A percentile compares a stretch with the other conserved stretches of the same genome.
These are phyloP conservation scores for Diadophis punctatus DNA, from an alignment of 2,113 vertebrate species.

Conservation along the genomic window DNA sequence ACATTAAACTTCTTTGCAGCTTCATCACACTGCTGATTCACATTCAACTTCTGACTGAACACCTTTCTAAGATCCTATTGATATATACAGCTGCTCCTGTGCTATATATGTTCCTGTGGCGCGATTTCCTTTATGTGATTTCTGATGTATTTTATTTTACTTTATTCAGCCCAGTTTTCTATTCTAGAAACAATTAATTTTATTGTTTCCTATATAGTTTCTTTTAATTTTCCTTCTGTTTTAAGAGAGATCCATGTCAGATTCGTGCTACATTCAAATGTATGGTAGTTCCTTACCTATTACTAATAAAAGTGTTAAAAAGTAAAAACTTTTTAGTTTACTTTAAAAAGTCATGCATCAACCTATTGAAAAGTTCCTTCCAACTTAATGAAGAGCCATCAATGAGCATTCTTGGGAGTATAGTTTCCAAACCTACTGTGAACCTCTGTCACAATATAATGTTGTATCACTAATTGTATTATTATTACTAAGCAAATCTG, in stretches of 20 bases:
- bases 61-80: neutral
- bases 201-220: neutral
- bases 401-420: neutral
- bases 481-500: neutral
- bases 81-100: neutral
- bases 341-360: neutral
- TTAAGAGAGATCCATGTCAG: neutral
- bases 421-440: neutral
- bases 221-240: neutral
- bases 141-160: neutral
- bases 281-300: neutral
- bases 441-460: neutral
- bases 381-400: neutral
- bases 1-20: neutral
- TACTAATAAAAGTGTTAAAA: neutral
- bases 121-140: neutral
- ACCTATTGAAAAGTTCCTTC: neutral
- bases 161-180: neutral
- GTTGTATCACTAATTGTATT: neutral
- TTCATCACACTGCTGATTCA: neutral
- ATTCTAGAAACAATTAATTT: neutral
- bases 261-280: neutral
- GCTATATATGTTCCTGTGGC: neutral
- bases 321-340: neutral
- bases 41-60: neutral